These are phyloP conservation scores for Ceyx erithaca DNA, from an alignment of 2,797 vertebrate genomes.

Conservation along the genomic window DNA sequence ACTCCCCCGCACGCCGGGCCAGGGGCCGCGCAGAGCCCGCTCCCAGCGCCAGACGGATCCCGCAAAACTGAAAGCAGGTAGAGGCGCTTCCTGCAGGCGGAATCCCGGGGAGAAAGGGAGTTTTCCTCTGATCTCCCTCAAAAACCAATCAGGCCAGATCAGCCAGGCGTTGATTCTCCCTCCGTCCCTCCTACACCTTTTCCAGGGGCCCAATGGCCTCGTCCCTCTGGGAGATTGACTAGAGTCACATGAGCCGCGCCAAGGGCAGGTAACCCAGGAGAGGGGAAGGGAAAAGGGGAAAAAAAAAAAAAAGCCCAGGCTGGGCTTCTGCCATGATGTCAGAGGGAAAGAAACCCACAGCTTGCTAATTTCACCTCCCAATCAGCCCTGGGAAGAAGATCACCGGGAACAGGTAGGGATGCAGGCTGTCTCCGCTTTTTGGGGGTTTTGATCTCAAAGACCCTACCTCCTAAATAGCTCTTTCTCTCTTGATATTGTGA, in stretches of 20 bases:
- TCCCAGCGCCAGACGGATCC: neutral
- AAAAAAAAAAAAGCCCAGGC: neutral
- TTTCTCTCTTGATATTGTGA: conserved; percentile 62
- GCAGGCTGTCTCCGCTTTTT: conserved; percentile 7
- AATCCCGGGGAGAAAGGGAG: conserved; percentile 8
- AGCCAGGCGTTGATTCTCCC: conserved; percentile 50
- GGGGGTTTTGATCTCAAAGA: neutral
- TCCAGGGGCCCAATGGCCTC: conserved; percentile 81
- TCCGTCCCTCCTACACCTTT: conserved; percentile 90
- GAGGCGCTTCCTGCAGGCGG: conserved; percentile 49
- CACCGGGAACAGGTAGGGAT: conserved; percentile 90
- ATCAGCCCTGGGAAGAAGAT: conserved; percentile 88
- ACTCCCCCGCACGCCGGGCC: rapidly evolving
- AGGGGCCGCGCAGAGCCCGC: neutral
- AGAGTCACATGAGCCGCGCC: conserved; percentile 80
- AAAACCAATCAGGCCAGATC: conserved; percentile 79
- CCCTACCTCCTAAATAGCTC: conserved; percentile 36
- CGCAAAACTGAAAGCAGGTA: conserved; percentile 39
- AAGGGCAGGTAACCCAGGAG: conserved; percentile 88
- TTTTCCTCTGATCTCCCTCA: conserved; percentile 43
- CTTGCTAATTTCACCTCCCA: conserved; percentile 85
- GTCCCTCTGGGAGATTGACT: conserved; percentile 70
- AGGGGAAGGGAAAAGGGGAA: conserved; percentile 56
- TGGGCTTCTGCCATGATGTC: conserved; percentile 88
- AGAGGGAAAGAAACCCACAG: conserved; percentile 86